Evolutionary conservation across 64 coral and sea anemone genomes (phyloP).

Genomic region (Acropora yongei): DNA sequence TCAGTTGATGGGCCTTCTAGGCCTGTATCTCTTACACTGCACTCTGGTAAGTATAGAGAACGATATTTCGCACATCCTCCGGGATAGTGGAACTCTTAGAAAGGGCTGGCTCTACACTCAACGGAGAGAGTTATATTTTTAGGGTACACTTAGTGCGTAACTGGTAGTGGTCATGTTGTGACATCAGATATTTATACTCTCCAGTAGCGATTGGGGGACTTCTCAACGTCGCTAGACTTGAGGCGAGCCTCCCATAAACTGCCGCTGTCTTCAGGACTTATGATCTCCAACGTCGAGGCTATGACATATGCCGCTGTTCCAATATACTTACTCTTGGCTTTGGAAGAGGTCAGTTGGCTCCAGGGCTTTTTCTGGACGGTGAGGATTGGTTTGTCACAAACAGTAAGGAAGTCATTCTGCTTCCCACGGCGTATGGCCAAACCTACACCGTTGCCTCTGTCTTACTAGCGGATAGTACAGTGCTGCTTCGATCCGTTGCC

Average conservation of each 20-base stretch:
- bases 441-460: neutral
- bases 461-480: neutral
- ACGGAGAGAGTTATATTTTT: conserved; percentile 9
- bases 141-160: conserved; percentile 42
- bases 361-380: conserved; percentile 26
- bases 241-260: conserved; percentile 29
- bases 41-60: conserved; percentile 10
- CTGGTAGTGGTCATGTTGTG: neutral
- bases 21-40: conserved; percentile 16
- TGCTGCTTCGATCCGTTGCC: conserved; percentile 21
- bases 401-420: conserved; percentile 40
- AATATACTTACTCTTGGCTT: conserved; percentile 4
- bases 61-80: neutral
- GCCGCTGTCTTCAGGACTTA: neutral
- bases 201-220: neutral
- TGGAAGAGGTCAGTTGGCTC: conserved; percentile 16
- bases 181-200: conserved; percentile 23
- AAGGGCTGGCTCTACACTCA: neutral
- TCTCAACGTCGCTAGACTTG: conserved; percentile 24
- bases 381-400: conserved; percentile 4
- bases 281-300: conserved; percentile 6
- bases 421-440: conserved; percentile 8
- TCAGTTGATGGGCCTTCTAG: conserved; percentile 5
- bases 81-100: neutral
- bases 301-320: conserved; percentile 7